Evolutionary conservation across 2,888 invertebrate genomes (phyloP).

Genomic region (Xestia c-nigrum): DNA sequence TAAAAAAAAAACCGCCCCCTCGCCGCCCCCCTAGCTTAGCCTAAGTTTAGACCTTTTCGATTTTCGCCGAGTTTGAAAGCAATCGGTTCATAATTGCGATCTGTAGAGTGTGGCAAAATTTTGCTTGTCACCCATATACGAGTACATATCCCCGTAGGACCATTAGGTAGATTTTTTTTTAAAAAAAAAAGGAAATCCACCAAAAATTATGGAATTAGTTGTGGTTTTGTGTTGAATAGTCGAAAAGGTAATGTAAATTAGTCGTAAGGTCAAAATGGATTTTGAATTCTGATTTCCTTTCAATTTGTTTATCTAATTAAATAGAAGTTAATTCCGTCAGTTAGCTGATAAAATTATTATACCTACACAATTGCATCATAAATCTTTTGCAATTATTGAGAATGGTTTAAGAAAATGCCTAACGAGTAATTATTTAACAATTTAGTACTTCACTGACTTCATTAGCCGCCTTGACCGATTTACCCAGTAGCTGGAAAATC

Average conservation of each 20-base stretch:
- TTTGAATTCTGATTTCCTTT: neutral
- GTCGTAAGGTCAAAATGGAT: neutral
- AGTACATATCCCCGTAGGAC: no score
- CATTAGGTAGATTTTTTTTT: no score
- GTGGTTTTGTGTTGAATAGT: neutral
- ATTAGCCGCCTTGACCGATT: slow-evolving; percentile 80
- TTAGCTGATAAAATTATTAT: slow-evolving; percentile 22
- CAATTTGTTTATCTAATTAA: neutral
- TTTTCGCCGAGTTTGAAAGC: no score
- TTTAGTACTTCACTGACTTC: slow-evolving; percentile 72
- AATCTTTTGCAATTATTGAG: slow-evolving; percentile 43
- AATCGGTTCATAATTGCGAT: no score
- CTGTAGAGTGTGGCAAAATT: no score
- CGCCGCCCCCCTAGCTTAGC: no score
- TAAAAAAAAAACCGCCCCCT: no score
- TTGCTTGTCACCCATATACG: no score
- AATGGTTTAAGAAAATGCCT: slow-evolving; percentile 65
- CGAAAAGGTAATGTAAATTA: neutral
- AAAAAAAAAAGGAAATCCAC: no score
- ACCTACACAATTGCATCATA: slow-evolving; percentile 15
- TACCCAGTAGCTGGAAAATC: slow-evolving; percentile 77
- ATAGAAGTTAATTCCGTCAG: slow-evolving; percentile 12
- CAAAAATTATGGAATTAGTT: neutral
- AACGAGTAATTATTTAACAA: slow-evolving; percentile 64
- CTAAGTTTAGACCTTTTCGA: no score